Evolutionary conservation across 2,888 invertebrate genomes (phyloP).

Genomic region (Dastarcus helophoroides): DNA sequence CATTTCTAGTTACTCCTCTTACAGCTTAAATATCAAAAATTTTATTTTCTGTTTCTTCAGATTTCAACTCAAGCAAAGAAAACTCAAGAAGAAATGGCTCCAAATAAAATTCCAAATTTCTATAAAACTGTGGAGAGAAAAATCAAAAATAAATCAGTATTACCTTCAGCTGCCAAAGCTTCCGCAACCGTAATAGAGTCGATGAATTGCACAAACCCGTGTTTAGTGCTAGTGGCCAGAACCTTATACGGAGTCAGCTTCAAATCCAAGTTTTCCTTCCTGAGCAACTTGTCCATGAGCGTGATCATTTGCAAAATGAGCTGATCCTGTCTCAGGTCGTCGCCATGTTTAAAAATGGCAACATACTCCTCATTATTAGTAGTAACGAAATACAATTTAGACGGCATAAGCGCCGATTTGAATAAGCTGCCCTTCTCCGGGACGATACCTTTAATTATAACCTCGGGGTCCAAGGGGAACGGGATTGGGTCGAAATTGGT

Average conservation of each 20-base stretch:
- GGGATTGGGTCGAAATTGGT: conserved; percentile 84
- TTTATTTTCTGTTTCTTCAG: too few species aligned
- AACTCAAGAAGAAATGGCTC: too few species aligned
- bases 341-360: conserved; percentile 96
- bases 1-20: too few species aligned
- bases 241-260: conserved; percentile 93
- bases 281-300: conserved; percentile 90
- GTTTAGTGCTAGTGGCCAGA: conserved; percentile 88
- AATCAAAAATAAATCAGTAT: too few species aligned
- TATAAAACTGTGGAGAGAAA: too few species aligned
- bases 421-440: conserved; percentile 86
- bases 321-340: conserved; percentile 95
- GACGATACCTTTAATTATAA: conserved; percentile 77
- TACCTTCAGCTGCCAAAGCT: conserved; percentile 71
- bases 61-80: too few species aligned
- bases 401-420: conserved; percentile 95
- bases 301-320: conserved; percentile 96
- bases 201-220: conserved; percentile 93
- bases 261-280: conserved; percentile 91
- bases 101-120: too few species aligned
- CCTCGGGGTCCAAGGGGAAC: conserved; percentile 87
- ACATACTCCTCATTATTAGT: conserved; percentile 75
- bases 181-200: conserved; percentile 90
- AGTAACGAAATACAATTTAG: conserved; percentile 77
- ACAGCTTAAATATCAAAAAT: too few species aligned